phyloP scores from a whole-genome alignment of 2,113 vertebrate species.

The Diadophis punctatus region DNA sequence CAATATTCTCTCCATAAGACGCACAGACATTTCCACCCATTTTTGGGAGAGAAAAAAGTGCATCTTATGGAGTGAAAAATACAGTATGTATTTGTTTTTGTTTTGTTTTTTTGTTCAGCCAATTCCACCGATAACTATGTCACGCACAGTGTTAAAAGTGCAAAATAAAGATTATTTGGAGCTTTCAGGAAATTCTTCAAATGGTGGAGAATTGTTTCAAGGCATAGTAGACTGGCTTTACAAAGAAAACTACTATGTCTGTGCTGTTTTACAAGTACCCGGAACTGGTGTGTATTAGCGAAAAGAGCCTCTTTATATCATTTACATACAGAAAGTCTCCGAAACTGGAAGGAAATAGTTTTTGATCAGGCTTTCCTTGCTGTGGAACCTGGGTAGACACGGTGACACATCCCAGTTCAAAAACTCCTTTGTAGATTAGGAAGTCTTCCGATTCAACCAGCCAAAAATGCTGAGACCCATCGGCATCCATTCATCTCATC shows the following conservation, averaged over 20 bases:
- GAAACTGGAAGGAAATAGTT: not conserved
- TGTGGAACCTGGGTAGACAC: not conserved
- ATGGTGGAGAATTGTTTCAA: not conserved
- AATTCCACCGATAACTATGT: no score
- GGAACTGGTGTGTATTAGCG: no score
- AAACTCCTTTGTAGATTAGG: not conserved
- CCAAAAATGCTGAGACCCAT: no score
- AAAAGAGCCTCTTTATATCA: not conserved
- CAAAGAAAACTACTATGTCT: not conserved
- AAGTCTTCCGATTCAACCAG: not conserved
- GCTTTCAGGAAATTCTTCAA: not conserved
- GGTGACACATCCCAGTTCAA: not conserved
- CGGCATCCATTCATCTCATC: not conserved
- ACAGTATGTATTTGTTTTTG: no score
- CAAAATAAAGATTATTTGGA: not conserved
- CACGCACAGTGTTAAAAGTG: not conserved
- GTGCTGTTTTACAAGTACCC: not conserved
- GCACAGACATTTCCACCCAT: no score
- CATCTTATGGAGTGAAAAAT: no score
- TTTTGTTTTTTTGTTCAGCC: fast-evolving
- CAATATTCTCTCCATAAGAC: no score
- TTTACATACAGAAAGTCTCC: not conserved
- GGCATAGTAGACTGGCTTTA: not conserved
- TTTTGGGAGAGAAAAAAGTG: no score
- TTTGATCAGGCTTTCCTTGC: not conserved